A percentile compares a stretch with the other conserved stretches of the same genome.
Evolutionary conservation across 2,888 invertebrate genomes (phyloP).

Genomic region (Bhutanitis thaidina): DNA sequence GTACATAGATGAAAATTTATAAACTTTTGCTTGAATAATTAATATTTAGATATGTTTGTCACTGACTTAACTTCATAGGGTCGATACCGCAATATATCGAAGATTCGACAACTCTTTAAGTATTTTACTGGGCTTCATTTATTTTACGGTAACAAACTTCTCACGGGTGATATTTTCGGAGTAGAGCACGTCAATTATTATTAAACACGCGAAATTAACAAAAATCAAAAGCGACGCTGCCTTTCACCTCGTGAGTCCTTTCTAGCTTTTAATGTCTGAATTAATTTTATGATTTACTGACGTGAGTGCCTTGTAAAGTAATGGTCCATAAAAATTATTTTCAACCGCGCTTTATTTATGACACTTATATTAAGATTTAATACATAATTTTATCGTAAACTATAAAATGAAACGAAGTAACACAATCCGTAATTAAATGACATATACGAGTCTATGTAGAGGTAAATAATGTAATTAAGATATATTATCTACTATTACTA

Average conservation of each 20-base stretch:
- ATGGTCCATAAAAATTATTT: constrained; percentile 51
- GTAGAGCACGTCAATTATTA: constrained; percentile 41
- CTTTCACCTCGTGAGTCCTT: constrained; percentile 55
- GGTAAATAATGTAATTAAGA: no score
- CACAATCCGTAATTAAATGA: no score
- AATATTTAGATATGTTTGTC: background rate
- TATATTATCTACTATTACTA: no score
- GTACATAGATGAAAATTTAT: no score
- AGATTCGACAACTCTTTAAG: background rate
- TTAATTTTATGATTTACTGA: constrained; percentile 47
- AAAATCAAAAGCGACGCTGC: constrained; percentile 43
- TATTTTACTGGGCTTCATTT: background rate
- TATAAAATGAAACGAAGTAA: background rate
- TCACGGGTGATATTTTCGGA: constrained; percentile 47
- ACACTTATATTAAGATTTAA: constrained; percentile 32
- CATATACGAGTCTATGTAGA: no score
- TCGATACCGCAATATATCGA: constrained; percentile 36
- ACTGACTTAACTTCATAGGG: background rate
- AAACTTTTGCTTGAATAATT: no score
- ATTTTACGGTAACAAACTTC: constrained; percentile 8
- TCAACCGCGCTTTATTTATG: constrained; percentile 35
- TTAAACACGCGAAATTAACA: constrained; percentile 38
- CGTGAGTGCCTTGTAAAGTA: constrained; percentile 37
- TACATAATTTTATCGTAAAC: background rate
- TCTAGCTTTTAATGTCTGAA: constrained; percentile 50